Evolutionary conservation across 2,888 invertebrate species (phyloP).

Genomic region (Hyposoter dolosus): DNA sequence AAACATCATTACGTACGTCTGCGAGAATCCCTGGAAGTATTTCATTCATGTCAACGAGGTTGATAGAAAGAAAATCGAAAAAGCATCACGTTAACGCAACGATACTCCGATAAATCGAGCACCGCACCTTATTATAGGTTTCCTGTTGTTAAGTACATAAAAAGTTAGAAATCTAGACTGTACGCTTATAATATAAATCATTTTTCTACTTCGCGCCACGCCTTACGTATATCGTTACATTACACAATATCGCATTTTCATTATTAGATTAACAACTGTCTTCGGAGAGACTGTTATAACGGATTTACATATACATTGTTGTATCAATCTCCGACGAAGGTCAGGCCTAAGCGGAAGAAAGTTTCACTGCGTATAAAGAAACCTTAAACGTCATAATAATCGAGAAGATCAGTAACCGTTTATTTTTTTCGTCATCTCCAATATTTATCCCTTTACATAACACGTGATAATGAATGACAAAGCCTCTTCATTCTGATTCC

Average conservation of each 20-base stretch:
- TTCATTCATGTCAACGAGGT: background rate
- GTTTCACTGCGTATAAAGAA: background rate
- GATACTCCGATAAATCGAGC: slow-evolving; percentile 40
- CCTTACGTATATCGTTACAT: background rate
- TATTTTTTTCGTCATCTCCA: background rate
- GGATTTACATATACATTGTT: slow-evolving; percentile 15
- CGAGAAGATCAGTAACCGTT: background rate
- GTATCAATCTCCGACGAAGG: slow-evolving; percentile 32
- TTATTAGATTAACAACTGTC: slow-evolving; percentile 13
- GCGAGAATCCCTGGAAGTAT: background rate
- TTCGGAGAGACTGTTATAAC: too few relatives aligned
- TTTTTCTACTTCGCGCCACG: slow-evolving; percentile 9
- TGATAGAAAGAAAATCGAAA: slow-evolving; percentile 44
- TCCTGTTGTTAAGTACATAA: slow-evolving; percentile 1
- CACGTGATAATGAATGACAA: slow-evolving; percentile 9
- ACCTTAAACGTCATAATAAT: background rate
- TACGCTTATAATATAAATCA: background rate
- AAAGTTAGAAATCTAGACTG: background rate
- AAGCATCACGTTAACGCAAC: slow-evolving; percentile 11
- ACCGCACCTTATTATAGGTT: slow-evolving; percentile 23
- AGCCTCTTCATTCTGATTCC: background rate
- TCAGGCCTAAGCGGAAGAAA: slow-evolving; percentile 9
- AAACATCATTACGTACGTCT: background rate
- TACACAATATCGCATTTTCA: slow-evolving; percentile 23
- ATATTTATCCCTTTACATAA: slow-evolving; percentile 3